These are phyloP conservation scores for Melanocharis versteri DNA, from an alignment of 2,113 vertebrate species.

Conservation along the genomic window DNA sequence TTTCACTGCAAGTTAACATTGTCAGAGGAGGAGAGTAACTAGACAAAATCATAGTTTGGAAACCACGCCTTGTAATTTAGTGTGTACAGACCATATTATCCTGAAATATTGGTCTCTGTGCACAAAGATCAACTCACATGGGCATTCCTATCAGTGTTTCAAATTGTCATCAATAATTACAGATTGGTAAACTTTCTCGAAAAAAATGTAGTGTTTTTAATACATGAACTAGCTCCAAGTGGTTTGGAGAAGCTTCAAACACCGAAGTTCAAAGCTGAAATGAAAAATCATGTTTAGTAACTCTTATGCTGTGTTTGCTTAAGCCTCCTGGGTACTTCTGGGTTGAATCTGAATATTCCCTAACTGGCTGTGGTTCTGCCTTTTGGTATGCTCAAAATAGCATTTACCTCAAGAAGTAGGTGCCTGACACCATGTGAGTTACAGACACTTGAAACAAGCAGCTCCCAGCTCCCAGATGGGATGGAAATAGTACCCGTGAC, in stretches of 20 bases:
- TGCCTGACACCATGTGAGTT: not conserved
- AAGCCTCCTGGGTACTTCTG: not conserved
- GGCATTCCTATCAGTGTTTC: not conserved
- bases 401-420: not conserved
- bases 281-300: slow-evolving; percentile 9
- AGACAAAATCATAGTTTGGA: not conserved
- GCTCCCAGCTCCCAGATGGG: not conserved
- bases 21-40: not conserved
- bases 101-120: not conserved
- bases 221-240: not conserved
- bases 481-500: not conserved
- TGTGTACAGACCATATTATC: not conserved
- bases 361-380: not conserved
- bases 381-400: not conserved
- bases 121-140: not conserved
- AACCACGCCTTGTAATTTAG: not conserved
- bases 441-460: not conserved
- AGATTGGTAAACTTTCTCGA: not conserved
- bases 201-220: not conserved
- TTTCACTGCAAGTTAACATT: not conserved
- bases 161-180: not conserved
- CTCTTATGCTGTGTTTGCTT: not conserved
- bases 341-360: not conserved
- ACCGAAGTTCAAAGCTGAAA: slow-evolving; percentile 26
- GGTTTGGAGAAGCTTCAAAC: slow-evolving; percentile 32